Conservation (phyloP, 1,140 invertebrate species). For the Brachystomella parvula region DNA sequence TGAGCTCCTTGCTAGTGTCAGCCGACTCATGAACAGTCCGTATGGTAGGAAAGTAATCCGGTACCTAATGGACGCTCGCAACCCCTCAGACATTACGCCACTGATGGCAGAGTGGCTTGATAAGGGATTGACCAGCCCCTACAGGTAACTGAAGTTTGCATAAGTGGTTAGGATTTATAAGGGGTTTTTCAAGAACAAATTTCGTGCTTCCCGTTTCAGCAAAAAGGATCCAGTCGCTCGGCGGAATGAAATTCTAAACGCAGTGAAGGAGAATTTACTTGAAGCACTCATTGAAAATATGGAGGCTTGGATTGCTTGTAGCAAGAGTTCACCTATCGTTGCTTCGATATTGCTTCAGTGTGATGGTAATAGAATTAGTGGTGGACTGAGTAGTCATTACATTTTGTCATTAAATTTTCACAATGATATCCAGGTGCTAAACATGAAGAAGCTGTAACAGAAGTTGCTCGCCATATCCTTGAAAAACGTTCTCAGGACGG, state of each 20-base stretch:
- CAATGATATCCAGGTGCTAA: no score
- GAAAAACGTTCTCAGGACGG: no score
- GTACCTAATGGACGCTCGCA: conserved; percentile 73
- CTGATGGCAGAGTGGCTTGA: conserved; percentile 59
- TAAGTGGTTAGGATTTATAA: conserved; percentile 10
- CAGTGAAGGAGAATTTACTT: conserved; percentile 56
- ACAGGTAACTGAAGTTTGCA: conserved; percentile 40
- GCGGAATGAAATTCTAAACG: conserved; percentile 62
- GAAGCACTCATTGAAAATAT: conserved; percentile 54
- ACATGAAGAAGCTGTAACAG: no score
- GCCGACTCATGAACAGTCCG: conserved; percentile 62
- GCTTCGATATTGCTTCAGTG: neutral
- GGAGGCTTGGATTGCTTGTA: conserved; percentile 59
- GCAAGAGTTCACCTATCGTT: conserved; percentile 35
- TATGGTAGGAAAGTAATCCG: conserved; percentile 63
- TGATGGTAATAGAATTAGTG: neutral
- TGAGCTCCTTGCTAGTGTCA: conserved; percentile 62
- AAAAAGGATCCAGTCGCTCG: conserved; percentile 70
- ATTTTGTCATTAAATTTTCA: no score
- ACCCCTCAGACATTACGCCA: conserved; percentile 66
- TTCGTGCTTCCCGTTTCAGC: conserved; percentile 42
- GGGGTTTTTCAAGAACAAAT: neutral
- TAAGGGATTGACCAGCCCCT: conserved; percentile 55
- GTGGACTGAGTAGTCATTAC: no score
- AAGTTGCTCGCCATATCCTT: no score